Conservation (phyloP, 2,888 invertebrate genomes). For the Incurvaria masculella region DNA sequence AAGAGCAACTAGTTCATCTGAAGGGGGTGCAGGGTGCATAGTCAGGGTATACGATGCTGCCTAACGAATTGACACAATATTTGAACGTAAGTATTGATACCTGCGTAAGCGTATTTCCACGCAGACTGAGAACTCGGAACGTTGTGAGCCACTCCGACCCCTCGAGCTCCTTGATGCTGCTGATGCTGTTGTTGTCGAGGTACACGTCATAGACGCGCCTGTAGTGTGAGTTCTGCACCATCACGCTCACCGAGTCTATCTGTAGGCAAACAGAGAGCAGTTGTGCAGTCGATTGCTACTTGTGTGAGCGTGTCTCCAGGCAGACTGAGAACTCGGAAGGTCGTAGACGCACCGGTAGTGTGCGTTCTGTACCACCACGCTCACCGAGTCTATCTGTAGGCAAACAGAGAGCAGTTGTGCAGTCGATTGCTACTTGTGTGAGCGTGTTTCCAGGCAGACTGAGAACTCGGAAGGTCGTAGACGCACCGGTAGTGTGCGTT, state of each 20-base stretch:
- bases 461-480: conserved; percentile 72
- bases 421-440: conserved; percentile 70
- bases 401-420: too few species aligned
- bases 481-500: conserved; percentile 67
- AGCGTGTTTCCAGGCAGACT: conserved; percentile 77
- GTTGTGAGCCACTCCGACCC: conserved; percentile 74
- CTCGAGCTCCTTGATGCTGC: conserved; percentile 63
- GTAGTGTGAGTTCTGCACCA: conserved; percentile 65
- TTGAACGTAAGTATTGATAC: conserved; percentile 50
- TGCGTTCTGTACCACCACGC: conserved; percentile 61
- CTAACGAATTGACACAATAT: background rate
- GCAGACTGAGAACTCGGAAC: conserved; percentile 74
- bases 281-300: too few species aligned
- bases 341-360: conserved; percentile 66
- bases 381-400: conserved; percentile 59
- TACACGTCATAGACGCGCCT: conserved; percentile 68
- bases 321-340: conserved; percentile 75
- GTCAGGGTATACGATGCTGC: conserved; percentile 1
- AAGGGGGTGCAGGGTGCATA: too few species aligned
- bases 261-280: conserved; percentile 32
- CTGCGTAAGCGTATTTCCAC: conserved; percentile 69
- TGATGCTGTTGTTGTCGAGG: conserved; percentile 71
- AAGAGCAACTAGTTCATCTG: too few species aligned
- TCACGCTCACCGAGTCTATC: conserved; percentile 60
- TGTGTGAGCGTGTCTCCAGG: conserved; percentile 69